phyloP scores from a whole-genome alignment of 2,888 invertebrate genomes.

The Ctena decussata region DNA sequence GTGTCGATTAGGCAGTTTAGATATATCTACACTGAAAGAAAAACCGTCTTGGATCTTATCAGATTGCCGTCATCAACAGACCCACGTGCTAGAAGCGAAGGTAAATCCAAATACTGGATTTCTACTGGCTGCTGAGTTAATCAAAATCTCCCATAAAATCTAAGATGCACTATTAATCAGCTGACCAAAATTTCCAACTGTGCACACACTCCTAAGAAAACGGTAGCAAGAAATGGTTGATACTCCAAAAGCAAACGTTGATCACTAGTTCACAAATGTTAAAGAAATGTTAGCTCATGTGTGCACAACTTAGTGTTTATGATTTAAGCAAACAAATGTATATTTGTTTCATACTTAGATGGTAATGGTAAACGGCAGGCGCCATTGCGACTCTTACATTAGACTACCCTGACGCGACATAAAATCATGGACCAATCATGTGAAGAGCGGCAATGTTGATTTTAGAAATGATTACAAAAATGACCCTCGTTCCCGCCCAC shows the following conservation, averaged over 20 bases:
- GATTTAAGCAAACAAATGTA: slow-evolving; percentile 64
- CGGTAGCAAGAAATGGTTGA: neutral
- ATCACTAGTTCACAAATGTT: neutral
- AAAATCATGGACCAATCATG: slow-evolving; percentile 77
- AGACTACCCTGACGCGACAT: slow-evolving; percentile 68
- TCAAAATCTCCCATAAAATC: slow-evolving; percentile 11
- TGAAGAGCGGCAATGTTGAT: slow-evolving; percentile 73
- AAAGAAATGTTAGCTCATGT: slow-evolving; percentile 22
- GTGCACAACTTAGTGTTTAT: slow-evolving; percentile 61
- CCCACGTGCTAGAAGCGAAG: neutral
- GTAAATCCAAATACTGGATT: slow-evolving; percentile 5
- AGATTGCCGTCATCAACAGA: neutral
- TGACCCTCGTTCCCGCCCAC: slow-evolving; percentile 47
- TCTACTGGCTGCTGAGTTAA: slow-evolving; percentile 5
- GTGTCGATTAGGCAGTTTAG: slow-evolving; percentile 24
- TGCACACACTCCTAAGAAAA: neutral
- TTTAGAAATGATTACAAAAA: slow-evolving; percentile 74
- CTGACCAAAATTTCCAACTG: neutral
- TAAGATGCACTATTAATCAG: neutral
- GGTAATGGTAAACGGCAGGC: slow-evolving; percentile 49
- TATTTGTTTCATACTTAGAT: slow-evolving; percentile 67
- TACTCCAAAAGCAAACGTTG: neutral
- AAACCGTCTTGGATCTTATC: slow-evolving; percentile 24
- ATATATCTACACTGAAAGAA: slow-evolving; percentile 15
- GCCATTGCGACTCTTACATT: slow-evolving; percentile 36